phyloP scores from a whole-genome alignment of 92 coral and sea anemone species.

The Virgularia gustaviana region DNA sequence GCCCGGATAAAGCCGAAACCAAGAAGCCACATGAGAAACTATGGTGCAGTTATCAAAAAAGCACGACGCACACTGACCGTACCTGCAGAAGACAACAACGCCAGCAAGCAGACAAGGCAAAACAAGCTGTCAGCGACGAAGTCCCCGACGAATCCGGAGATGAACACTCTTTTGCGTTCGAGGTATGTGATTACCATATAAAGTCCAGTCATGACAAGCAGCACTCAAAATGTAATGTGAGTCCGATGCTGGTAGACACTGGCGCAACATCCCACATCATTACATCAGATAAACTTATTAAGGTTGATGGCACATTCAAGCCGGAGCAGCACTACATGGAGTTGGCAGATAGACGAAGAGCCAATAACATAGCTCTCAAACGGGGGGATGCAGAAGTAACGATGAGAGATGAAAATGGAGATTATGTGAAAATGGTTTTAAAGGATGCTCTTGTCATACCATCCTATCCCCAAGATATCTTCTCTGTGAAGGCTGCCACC shows the following conservation, averaged over 20 bases:
- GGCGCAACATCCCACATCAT: constrained; percentile 13
- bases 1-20: constrained; percentile 29
- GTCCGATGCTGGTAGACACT: constrained; percentile 1
- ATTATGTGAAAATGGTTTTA: constrained; percentile 24
- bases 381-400: constrained; percentile 34
- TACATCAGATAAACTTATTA: not conserved
- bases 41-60: not conserved
- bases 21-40: no score
- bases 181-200: not conserved
- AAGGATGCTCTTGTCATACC: constrained; percentile 29
- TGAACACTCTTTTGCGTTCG: not conserved
- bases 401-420: constrained; percentile 34
- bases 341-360: constrained; percentile 34
- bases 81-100: constrained; percentile 5
- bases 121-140: not conserved
- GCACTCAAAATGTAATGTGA: no score
- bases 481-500: constrained; percentile 16
- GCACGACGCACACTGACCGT: constrained; percentile 4
- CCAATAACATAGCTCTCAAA: constrained; percentile 36
- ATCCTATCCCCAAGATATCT: constrained; percentile 37
- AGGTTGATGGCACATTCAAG: constrained; percentile 17
- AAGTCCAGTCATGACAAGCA: not conserved
- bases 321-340: constrained; percentile 36
- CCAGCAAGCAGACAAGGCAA: constrained; percentile 20
- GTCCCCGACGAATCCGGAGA: not conserved